phyloP scores from a whole-genome alignment of 2,797 vertebrate genomes.

The Sebastes nivosus region DNA sequence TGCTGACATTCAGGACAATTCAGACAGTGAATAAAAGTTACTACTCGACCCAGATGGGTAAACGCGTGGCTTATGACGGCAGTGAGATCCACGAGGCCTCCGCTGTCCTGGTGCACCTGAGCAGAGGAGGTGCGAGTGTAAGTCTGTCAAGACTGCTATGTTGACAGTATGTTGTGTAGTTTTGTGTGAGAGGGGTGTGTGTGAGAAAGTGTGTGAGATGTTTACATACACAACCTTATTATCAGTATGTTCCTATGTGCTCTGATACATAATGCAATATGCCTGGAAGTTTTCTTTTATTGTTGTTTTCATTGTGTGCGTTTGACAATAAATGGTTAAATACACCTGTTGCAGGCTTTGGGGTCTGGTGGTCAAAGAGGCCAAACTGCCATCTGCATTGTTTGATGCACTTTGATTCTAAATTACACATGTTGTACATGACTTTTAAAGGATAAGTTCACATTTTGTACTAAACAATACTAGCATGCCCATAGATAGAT shows the following conservation, averaged over 20 bases:
- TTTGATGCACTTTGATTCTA: neutral
- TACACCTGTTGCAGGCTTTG: neutral
- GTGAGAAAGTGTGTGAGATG: neutral
- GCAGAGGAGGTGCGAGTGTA: constrained; percentile 81
- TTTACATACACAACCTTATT: neutral
- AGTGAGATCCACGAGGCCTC: constrained; percentile 85
- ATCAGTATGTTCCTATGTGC: neutral
- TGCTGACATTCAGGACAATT: neutral
- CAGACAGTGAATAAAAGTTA: neutral
- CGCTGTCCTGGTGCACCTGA: constrained; percentile 82
- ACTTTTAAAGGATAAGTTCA: neutral
- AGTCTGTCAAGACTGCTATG: constrained; percentile 10
- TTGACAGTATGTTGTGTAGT: neutral
- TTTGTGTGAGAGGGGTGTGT: neutral
- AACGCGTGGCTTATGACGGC: constrained; percentile 85
- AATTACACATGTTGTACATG: neutral
- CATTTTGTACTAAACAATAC: neutral
- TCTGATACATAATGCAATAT: too few species aligned
- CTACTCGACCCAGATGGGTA: constrained; percentile 66
- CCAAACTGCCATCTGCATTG: neutral
- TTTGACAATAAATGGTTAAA: neutral
- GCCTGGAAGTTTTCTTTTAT: neutral
- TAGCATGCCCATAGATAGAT: too few species aligned
- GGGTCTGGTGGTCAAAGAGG: neutral
- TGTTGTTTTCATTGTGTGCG: neutral